Evolutionary conservation across 2,113 vertebrate genomes (phyloP).

Genomic region (Gobius niger): DNA sequence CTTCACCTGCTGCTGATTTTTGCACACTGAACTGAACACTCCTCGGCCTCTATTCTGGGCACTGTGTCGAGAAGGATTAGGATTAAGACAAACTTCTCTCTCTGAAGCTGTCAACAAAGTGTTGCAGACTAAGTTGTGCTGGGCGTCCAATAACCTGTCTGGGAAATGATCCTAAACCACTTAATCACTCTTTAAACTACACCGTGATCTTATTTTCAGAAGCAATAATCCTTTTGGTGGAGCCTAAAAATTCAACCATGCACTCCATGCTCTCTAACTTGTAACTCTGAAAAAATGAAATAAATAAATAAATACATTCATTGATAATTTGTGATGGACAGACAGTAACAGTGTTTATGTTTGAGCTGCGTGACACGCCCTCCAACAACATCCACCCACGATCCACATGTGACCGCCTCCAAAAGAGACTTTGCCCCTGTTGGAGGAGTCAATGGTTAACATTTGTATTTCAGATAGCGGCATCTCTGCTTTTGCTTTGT

Average conservation of each 20-base stretch:
- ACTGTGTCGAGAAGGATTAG: slow-evolving; percentile 67
- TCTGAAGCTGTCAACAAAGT: slow-evolving; percentile 45
- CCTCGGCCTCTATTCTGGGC: slow-evolving; percentile 57
- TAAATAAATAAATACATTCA: no score
- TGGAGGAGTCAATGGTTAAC: slow-evolving; percentile 35
- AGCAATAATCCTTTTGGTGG: no score
- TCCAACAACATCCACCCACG: neutral
- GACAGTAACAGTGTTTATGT: neutral
- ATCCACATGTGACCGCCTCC: slow-evolving; percentile 12
- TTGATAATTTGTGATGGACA: neutral
- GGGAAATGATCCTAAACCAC: neutral
- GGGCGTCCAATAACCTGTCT: slow-evolving; percentile 20
- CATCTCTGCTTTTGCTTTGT: slow-evolving; percentile 19
- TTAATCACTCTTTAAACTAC: neutral
- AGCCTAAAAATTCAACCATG: no score
- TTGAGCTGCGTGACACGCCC: slow-evolving; percentile 13
- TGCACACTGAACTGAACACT: neutral
- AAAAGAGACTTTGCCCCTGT: slow-evolving; percentile 68
- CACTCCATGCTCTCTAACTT: no score
- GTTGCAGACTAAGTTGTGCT: slow-evolving; percentile 52
- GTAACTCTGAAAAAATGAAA: no score
- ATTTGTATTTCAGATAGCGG: slow-evolving; percentile 33
- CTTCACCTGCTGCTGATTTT: slow-evolving; percentile 13
- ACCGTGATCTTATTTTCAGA: neutral
- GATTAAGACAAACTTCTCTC: slow-evolving; percentile 58